Base-by-base conservation (phyloP, 2,797 vertebrate genomes). In the Hemitrygon akajei region DNA sequence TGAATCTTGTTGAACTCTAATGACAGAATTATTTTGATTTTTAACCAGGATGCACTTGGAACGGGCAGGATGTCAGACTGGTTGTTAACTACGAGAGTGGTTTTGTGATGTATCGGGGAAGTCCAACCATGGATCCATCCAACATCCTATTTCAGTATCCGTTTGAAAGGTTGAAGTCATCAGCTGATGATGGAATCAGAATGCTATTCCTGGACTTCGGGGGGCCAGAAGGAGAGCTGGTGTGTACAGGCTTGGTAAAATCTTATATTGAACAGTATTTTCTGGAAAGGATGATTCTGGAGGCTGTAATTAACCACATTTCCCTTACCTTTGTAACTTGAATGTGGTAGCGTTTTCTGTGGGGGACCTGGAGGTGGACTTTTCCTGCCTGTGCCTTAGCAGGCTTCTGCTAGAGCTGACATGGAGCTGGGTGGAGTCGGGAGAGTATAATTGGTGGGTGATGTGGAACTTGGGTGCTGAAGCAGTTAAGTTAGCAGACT, bases 131-230 rank as follows among this genome's bases (percentile, higher is more conserved):
- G 0, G 94, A 96, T 0, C 94, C 97, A 30, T 95, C 96, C 93
- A 94, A 96, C 0, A 94, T 98, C 94, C 95, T 99, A 2, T 98
- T 96, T 96, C 97, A 97, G 94, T 99, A 99, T 95, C 98, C 99
- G 63, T 99, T 98, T 0, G 98, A 99, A 95, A 98, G 97, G 94
- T 98, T 99, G 76, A 98, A 97, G 95, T 97, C 98, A 98, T 99
- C 99, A 0, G 97, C 98, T 0, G 98, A 99, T 0, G 99, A 99
- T 0, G 98, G 98, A 93, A 97, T 98, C 95, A 96, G 98, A 94
- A 98, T 97, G 94, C 97, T 99, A 27, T 99, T 98, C 96, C 96
- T 99, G 94, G 98, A 99, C 96, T 99, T 99, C 22, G 98, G 98
- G 1, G 98, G 98, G 79, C 97, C 99, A 0, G 99, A 99, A 95